phyloP scores from a whole-genome alignment of 2,113 vertebrate species.

The Erinaceus europaeus region DNA sequence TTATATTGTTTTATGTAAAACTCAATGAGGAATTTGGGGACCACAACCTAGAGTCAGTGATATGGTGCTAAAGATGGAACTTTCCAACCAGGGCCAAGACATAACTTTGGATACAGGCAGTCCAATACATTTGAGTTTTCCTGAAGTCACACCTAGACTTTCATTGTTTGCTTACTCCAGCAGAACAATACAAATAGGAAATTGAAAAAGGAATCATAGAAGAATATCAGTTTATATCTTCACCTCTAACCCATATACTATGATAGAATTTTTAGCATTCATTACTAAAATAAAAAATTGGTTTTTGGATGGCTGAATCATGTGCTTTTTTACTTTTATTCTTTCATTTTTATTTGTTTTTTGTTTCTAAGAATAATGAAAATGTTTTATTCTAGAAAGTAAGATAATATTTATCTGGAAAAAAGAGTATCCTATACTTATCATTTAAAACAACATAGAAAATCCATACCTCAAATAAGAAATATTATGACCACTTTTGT shows the following conservation, averaged over 20 bases:
- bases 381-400: not conserved
- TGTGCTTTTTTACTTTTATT: not conserved
- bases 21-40: not conserved
- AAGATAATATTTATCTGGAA: not conserved
- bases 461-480: constrained; percentile 27
- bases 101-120: not conserved
- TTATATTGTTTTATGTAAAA: not conserved
- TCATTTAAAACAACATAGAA: not conserved
- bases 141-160: not conserved
- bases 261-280: too few relatives aligned
- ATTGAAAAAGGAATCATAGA: too few relatives aligned
- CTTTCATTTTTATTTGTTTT: constrained; percentile 16
- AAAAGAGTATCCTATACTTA: not conserved
- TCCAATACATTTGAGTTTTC: not conserved
- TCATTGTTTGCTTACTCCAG: not conserved
- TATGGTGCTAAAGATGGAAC: not conserved
- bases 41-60: not conserved
- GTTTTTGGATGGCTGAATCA: not conserved
- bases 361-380: not conserved
- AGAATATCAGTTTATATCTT: too few relatives aligned
- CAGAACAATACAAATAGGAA: not conserved
- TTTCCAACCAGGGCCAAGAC: not conserved
- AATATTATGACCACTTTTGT: constrained; percentile 51
- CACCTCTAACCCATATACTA: too few relatives aligned
- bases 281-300: too few relatives aligned